Base-by-base conservation (phyloP, 2,888 invertebrate species). In the Eudemis profundana region DNA sequence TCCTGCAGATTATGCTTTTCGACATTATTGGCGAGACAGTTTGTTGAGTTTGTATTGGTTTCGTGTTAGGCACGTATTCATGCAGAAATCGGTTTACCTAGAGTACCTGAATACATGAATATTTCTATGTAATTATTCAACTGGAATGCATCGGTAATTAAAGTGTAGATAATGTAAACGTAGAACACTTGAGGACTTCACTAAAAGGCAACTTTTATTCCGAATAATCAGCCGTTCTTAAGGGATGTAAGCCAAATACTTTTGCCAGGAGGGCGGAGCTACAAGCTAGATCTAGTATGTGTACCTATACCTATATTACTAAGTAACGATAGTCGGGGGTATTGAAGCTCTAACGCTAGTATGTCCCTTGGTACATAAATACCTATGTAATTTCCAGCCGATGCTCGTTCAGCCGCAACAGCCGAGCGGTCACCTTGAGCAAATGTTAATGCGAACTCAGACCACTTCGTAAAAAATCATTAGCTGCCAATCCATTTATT, bases 391-490 rank as follows among this genome's bases (percentile, higher is more conserved):
- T 59, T 82, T 85, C 81, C 78, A 80, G 83, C 79, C 84, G 84
- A 87, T 88, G 89, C 77, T 87, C 90, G 89, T 84, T 91, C 85
- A 91, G 85, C 84, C 90, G 89, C 85, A 80, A 89, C 90, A 80
- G 78, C 78, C 77, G 81, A 80, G 82, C 82, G 88, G 89, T 91
- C 90, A 90, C 91, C 91, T 91, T 91, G 90, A 85, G 82, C 84
- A 83, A 88, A 91, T 90, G 89, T 86, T 89, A 90, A 88, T 86
- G 85, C 87, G 82, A 83, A 87, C 81, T 82, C 80, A 75, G 82
- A 80, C 83, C 78, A 78, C 76, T 75, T 79, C 75, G 81, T 79
- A 83, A 66, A 66, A 66, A 65, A 67, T 61, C 59, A 67, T 65
- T 65, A 65, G 33, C 42, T 50, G 15, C 15, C n/a, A 50, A 38